Evolutionary conservation across 1,140 invertebrate species (phyloP).

Genomic region (Leptinotarsa undecemlineata): DNA sequence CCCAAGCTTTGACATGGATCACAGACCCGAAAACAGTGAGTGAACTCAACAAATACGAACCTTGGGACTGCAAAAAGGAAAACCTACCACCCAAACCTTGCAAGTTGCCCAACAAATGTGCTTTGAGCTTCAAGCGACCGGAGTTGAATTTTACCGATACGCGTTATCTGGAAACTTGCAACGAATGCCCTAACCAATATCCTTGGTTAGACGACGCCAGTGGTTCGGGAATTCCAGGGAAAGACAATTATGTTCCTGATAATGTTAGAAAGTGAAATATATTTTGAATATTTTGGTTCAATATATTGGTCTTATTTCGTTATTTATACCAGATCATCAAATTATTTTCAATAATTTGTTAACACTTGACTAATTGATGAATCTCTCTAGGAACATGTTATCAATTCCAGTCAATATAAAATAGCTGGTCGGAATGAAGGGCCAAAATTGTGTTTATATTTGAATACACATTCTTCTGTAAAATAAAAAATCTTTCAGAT

Average conservation of each 20-base stretch:
- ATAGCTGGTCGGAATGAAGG: no score
- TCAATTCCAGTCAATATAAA: no score
- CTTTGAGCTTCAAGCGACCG: constrained; percentile 75
- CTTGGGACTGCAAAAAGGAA: constrained; percentile 79
- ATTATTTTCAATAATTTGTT: no score
- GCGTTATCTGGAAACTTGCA: constrained; percentile 86
- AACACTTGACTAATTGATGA: no score
- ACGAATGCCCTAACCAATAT: constrained; percentile 83
- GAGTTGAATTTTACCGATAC: constrained; percentile 77
- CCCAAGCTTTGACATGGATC: constrained; percentile 88
- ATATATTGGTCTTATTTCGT: not conserved
- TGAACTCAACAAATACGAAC: constrained; percentile 72
- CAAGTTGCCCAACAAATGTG: constrained; percentile 83
- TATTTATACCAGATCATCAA: not conserved
- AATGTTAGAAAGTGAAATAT: constrained; percentile 52
- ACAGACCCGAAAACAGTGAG: constrained; percentile 79
- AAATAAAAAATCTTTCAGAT: no score
- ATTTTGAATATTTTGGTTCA: not conserved
- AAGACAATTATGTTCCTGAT: constrained; percentile 81
- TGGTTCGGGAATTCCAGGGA: constrained; percentile 76
- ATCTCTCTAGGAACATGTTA: no score
- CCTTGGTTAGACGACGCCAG: constrained; percentile 85
- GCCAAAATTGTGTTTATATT: no score
- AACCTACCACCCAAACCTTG: constrained; percentile 73
- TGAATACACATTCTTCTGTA: no score